Evolutionary conservation across 1,140 invertebrate species (phyloP), one percentile per base, ranked within the genome.

Genomic region (Euura saliciscinereae): DNA sequence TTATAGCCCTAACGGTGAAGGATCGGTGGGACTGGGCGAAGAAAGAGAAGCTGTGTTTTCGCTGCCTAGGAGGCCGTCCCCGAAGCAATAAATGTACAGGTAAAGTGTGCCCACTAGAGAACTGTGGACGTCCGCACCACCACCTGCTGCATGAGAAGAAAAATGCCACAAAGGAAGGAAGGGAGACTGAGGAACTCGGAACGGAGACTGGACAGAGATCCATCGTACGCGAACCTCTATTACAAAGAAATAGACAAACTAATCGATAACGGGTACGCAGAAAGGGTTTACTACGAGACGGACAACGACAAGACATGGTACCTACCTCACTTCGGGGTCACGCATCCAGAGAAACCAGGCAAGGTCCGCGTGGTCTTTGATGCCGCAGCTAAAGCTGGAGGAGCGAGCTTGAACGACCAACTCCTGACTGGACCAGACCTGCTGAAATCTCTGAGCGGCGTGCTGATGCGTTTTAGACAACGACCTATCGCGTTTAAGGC

Each of bases 391-490:
- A 73, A 71, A 70, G 66, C 67, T 2, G 8, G 72, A 45, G 77
- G 78, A 4, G 11, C 73, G 2, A 78, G 70, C 6, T 65, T 83
- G 6, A 85, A 83, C 69, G 76, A 78, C 70, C 45, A 44, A 6
- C 71, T 80, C 45, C 43, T 79, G 43, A 74, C 75, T 1, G 84
- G 82, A 0, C 84, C 82, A 0, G 78, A 83, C 67, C 64, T 82
- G 3, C 66, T 78, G 1, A 70, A 66, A 4, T 77, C 78, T 4
- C 71, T 84, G 7, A 3, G 76, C 8, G 81, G 77, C 0, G 78
- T 84, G 28, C 43, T 85, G 6, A 76, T 84, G n/a, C 70, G 79
- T 6, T 85, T 85, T 66, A 51, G 83, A 6, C 69, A 79, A 69
- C 67, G 74, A n/a, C 7, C 5, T 4, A 69, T 83, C 3, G 83